Conservation (phyloP, 2,888 invertebrate species). For the Pimpla rufipes region DNA sequence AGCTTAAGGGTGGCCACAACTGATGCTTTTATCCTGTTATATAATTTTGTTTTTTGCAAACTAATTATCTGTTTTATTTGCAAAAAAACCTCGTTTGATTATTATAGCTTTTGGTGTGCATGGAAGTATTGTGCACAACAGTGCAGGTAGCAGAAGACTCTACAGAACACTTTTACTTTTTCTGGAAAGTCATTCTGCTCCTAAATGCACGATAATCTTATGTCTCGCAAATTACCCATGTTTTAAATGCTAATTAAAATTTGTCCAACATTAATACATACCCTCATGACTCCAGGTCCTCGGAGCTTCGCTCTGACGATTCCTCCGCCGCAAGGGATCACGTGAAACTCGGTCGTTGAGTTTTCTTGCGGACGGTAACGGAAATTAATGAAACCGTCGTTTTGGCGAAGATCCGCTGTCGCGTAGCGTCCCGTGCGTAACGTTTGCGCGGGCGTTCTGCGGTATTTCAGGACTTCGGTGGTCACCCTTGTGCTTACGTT, state of each 20-base stretch:
- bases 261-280: conserved; percentile 67
- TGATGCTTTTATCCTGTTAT: no score
- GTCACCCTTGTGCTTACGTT: conserved; percentile 83
- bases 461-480: conserved; percentile 80
- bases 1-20: no score
- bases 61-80: no score
- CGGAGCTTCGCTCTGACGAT: conserved; percentile 81
- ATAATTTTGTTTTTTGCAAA: no score
- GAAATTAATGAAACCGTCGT: conserved; percentile 81
- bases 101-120: no score
- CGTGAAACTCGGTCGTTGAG: conserved; percentile 81
- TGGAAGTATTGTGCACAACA: no score
- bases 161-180: no score
- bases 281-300: conserved; percentile 79
- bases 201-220: neutral
- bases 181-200: neutral
- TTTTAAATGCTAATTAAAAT: neutral
- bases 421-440: conserved; percentile 79
- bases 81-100: no score
- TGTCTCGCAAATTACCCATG: neutral
- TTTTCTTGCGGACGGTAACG: conserved; percentile 82
- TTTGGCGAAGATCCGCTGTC: conserved; percentile 80
- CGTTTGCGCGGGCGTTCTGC: conserved; percentile 79
- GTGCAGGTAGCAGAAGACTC: no score
- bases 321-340: conserved; percentile 82